These are phyloP conservation scores for Mirounga angustirostris DNA, from an alignment of 2,113 vertebrate species.

Conservation along the genomic window DNA sequence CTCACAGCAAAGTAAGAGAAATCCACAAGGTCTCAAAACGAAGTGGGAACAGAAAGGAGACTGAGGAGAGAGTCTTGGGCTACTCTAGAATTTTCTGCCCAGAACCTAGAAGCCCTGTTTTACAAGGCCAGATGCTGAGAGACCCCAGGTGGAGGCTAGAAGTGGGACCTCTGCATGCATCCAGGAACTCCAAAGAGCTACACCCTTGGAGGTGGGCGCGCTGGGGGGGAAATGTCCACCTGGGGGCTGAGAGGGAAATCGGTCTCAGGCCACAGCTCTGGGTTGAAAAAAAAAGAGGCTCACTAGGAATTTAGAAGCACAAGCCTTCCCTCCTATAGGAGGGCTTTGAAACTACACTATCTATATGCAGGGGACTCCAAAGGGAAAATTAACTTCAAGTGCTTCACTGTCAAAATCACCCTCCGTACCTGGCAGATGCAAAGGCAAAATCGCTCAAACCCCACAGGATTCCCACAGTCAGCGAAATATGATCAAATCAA, in stretches of 20 bases:
- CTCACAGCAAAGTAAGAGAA: not conserved
- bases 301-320: not conserved
- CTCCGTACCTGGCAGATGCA: not conserved
- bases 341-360: conserved; percentile 16
- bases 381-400: conserved; percentile 48
- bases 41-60: not conserved
- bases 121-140: not conserved
- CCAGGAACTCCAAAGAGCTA: not conserved
- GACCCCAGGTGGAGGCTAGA: not conserved
- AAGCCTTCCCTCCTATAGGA: not conserved
- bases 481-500: conserved; percentile 35
- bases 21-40: not conserved
- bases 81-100: not conserved
- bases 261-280: not conserved
- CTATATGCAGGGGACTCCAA: not conserved
- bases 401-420: conserved; percentile 8
- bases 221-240: not conserved
- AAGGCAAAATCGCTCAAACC: not conserved
- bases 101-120: not conserved
- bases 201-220: not conserved
- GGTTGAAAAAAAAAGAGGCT: not conserved
- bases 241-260: not conserved
- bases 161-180: not conserved
- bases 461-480: conserved; percentile 12
- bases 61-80: not conserved